Evolutionary conservation across 2,113 vertebrate species (phyloP), one percentile per base, ranked within the genome.

Genomic region (Zapornia atra): DNA sequence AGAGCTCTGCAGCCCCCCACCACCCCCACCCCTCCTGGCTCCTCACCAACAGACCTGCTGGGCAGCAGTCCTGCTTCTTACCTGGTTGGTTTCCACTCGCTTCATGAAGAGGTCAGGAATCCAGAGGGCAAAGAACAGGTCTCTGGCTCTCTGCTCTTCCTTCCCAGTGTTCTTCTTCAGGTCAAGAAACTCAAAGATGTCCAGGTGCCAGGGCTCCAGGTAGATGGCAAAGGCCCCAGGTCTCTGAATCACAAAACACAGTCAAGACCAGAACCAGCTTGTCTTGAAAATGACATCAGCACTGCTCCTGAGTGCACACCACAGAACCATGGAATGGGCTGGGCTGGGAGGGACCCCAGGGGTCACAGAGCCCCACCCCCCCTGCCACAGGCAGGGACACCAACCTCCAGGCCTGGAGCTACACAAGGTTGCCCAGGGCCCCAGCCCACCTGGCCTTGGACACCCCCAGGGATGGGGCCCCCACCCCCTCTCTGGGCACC

Each of bases 41-140:
- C 22, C 18, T 42, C 53, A 21, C 4, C 3, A 25, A 2, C 71
- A 42, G 25, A 31, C 14, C 36, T 3, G 2, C 5, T 7, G 25
- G 56, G 65, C 4, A 13, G 14, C 53, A 21, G n/a, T 5, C 26
- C 5, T 33, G 56, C 46, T 51, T 24, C 92, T 97, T 31, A 99
- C 99, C 98, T 98, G 98, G 98, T 99, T 99, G 90, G 97, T 98
- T 96, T 99, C 99, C 34, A 99, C 99, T 54, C 99, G 96, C 83
- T 99, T 99, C 99, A 99, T 99, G 91, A 99, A 99, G 88, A 99
- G 99, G 94, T 99, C 99, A 2, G 99, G 99, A 88, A 99, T 99
- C 99, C 99, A 99, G 91, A 99, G 97, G 4, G 98, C 99, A 11
- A 99, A 99, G 97, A 99, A 99, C 69, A 99, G 98, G 95, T 99